Percentiles rank a stretch among this genome's conserved stretches.
phyloP scores from a whole-genome alignment of 2,797 vertebrate species.

The Molossus alvarezi region DNA sequence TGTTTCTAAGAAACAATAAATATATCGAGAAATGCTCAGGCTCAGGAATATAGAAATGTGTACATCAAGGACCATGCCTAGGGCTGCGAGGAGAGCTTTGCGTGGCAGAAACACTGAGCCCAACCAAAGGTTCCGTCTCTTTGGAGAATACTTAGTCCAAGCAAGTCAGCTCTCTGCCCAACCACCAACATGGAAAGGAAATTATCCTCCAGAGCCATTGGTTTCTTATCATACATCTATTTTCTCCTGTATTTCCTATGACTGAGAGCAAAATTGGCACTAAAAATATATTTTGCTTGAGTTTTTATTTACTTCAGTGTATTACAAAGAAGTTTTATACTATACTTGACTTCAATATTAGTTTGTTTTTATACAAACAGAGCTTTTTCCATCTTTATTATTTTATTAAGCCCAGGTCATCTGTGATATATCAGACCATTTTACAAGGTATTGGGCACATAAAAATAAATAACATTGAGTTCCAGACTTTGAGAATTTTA shows the following conservation, averaged over 20 bases:
- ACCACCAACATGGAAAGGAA: background rate
- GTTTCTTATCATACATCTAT: background rate
- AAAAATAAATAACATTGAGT: slow-evolving; percentile 34
- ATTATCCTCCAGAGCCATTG: background rate
- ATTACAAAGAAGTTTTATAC: background rate
- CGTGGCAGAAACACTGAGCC: background rate
- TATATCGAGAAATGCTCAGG: background rate
- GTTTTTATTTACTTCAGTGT: background rate
- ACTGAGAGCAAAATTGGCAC: background rate
- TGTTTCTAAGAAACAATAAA: background rate
- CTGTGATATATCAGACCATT: background rate
- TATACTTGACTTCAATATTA: background rate
- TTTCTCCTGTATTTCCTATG: background rate
- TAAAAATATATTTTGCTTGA: background rate
- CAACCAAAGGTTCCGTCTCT: background rate
- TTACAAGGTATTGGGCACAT: background rate
- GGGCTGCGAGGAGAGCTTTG: background rate
- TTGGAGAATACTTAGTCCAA: background rate
- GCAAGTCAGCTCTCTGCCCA: background rate
- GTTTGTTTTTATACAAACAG: background rate
- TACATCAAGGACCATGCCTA: background rate
- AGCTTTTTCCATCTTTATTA: background rate
- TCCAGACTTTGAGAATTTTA: background rate
- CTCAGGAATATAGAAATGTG: background rate
- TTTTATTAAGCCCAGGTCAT: background rate